Conservation (phyloP, 2,797 vertebrate species). For the Diceros bicornis region DNA sequence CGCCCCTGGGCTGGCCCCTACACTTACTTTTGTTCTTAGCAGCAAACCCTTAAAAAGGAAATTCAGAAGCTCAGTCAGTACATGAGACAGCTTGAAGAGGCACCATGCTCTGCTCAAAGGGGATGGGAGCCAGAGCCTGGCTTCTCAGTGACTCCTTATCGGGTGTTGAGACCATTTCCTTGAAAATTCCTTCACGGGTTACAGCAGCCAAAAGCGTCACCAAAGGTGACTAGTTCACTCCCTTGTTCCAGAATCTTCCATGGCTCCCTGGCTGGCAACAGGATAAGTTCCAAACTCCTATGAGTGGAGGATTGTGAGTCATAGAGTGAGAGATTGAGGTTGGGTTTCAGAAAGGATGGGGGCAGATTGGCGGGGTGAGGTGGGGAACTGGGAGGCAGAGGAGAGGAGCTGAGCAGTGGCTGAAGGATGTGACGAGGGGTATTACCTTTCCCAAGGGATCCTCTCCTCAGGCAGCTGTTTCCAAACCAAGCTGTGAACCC, state of each 20-base stretch:
- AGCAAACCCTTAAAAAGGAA: neutral
- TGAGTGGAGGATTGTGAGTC: neutral
- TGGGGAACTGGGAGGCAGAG: too few species aligned
- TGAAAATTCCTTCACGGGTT: neutral
- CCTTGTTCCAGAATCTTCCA: neutral
- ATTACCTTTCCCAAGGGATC: neutral
- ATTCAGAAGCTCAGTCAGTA: neutral
- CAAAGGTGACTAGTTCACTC: neutral
- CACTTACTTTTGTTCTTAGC: neutral
- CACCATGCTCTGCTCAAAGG: neutral
- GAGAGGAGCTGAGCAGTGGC: neutral
- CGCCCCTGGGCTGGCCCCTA: neutral
- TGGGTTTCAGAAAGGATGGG: neutral
- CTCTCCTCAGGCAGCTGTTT: neutral
- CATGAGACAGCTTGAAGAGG: neutral
- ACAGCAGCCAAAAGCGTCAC: neutral
- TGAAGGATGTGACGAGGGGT: accelerated
- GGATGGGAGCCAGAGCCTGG: too few species aligned
- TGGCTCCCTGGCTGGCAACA: neutral
- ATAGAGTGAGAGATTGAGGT: neutral
- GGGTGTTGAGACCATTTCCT: neutral
- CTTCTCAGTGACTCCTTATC: neutral
- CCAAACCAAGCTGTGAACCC: neutral
- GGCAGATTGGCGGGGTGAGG: neutral
- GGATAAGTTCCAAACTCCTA: neutral